phyloP scores from a whole-genome alignment of 2,888 invertebrate species.

The Pasiphila rectangulata region DNA sequence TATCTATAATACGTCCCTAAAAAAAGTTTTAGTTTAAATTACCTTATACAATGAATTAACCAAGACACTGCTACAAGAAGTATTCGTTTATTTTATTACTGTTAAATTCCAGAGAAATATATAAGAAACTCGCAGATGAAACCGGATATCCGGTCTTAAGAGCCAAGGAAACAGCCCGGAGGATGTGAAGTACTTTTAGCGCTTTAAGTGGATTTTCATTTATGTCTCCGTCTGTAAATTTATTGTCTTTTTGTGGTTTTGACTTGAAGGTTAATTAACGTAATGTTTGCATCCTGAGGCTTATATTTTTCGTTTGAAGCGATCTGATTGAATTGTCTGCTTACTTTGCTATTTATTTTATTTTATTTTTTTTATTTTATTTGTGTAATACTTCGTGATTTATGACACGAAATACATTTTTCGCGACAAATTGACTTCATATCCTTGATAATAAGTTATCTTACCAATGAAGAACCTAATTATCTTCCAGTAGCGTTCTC shows the following conservation, averaged over 20 bases:
- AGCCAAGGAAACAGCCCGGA: conserved; percentile 54
- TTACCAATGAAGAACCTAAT: too few species aligned
- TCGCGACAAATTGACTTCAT: too few species aligned
- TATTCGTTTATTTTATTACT: conserved; percentile 14
- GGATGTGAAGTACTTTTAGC: conserved; percentile 47
- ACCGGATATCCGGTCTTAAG: conserved; percentile 62
- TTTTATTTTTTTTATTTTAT: too few species aligned
- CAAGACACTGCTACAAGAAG: too few species aligned
- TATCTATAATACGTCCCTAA: too few species aligned
- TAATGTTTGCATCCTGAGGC: not conserved
- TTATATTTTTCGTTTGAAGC: not conserved
- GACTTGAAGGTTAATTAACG: not conserved
- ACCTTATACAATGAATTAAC: too few species aligned
- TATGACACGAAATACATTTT: too few species aligned
- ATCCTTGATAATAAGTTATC: too few species aligned
- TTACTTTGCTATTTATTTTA: not conserved
- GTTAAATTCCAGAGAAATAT: conserved; percentile 48
- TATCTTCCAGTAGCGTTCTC: too few species aligned
- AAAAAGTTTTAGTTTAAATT: too few species aligned
- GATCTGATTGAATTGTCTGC: not conserved
- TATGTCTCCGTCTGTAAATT: conserved; percentile 35
- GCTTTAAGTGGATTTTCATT: conserved; percentile 53
- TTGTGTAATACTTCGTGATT: too few species aligned
- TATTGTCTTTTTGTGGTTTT: conserved; percentile 21
- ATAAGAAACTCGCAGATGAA: conserved; percentile 48